Evolutionary conservation across 2,797 vertebrate species (phyloP), one percentile per base, ranked within the genome.

Genomic region (Clamator glandarius): DNA sequence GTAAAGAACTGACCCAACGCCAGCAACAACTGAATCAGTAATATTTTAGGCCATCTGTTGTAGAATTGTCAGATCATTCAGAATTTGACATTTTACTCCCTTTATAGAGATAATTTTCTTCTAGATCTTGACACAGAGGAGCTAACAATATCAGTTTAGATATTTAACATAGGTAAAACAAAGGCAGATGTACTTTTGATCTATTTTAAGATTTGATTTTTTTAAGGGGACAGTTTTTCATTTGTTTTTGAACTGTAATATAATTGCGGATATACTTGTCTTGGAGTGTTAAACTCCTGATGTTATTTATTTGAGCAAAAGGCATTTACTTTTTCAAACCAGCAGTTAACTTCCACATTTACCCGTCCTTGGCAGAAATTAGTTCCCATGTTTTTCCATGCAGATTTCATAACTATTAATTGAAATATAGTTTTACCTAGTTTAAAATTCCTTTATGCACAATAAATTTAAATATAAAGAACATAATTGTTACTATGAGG

Each of bases 21-120:
- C 92, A 95, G 63, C 73, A 86, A 18, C 82, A 78, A 91, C 62
- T 96, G 95, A 93, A 78, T 95, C 87, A 81, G 84, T 84, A 87
- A 80, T 95, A 87, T 92, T 92, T 93, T 81, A 80, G 89, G 51
- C 95, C 92, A 95, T 96, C 94, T 96, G 93, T 81, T 96, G 89
- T 46, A 63, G 54, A 91, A 79, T 90, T 88, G 59, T 89, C 82
- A 86, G 91, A 92, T 91, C 95, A 73, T 67, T 94, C 72, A 51
- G 81, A 75, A 91, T 89, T 73, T 46, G 86, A 93, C 87, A 88
- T 94, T 96, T 95, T 79, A 81, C 44, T 96, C 76, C 51, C 35
- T 86, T 85, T 84, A 50, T 75, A 63, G 62, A 80, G 72, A 74
- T 72, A 48, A 93, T 85, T 94, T 90, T 92, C 28, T 9, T 86